phyloP scores from a whole-genome alignment of 2,113 vertebrate species.

The Madoqua kirkii region DNA sequence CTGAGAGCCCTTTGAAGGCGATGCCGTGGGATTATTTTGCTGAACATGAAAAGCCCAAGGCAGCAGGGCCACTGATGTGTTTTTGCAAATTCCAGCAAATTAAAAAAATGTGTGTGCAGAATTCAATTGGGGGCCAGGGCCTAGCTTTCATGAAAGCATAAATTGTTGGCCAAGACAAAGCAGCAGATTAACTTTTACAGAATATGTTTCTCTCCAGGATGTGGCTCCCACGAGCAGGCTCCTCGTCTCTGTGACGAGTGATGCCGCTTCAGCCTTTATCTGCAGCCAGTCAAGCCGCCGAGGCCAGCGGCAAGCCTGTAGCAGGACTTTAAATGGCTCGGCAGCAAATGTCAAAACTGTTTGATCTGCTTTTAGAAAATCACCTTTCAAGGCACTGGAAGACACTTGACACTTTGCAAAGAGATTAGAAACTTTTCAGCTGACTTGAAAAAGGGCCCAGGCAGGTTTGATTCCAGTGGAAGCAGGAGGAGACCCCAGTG shows the following conservation, averaged over 20 bases:
- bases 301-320: constrained; percentile 40
- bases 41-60: constrained; percentile 65
- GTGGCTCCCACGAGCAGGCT: constrained; percentile 61
- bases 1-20: constrained; percentile 43
- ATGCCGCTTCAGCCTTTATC: constrained; percentile 73
- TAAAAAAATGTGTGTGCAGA: constrained; percentile 54
- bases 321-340: constrained; percentile 72
- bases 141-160: constrained; percentile 65
- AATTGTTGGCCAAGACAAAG: constrained; percentile 58
- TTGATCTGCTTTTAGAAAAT: constrained; percentile 80
- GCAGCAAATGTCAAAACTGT: constrained; percentile 82
- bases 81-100: constrained; percentile 66
- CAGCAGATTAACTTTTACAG: constrained; percentile 73
- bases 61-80: constrained; percentile 49
- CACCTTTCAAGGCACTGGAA: constrained; percentile 77
- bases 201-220: constrained; percentile 66
- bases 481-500: not conserved
- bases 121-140: constrained; percentile 53
- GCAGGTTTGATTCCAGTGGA: constrained; percentile 28
- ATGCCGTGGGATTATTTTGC: constrained; percentile 54
- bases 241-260: constrained; percentile 64
- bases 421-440: constrained; percentile 78
- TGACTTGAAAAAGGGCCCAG: constrained; percentile 64
- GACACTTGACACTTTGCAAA: constrained; percentile 77
- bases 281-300: constrained; percentile 58